A percentile compares a stretch with the other conserved stretches of the same genome.
Evolutionary conservation across 2,113 vertebrate species (phyloP).

Genomic region (Phasianus colchicus): DNA sequence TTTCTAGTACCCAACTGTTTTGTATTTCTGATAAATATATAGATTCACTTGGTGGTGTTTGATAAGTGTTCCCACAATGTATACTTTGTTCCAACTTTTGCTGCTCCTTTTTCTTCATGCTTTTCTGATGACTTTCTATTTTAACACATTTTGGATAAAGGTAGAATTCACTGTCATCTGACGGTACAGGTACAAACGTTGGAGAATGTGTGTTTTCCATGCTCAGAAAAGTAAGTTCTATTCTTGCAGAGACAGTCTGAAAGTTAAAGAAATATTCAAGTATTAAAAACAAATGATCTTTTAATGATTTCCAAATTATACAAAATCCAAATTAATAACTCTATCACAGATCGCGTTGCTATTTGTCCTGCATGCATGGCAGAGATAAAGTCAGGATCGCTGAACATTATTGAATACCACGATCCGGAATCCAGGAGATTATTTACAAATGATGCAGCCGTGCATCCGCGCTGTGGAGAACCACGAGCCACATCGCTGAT

Average conservation of each 20-base stretch:
- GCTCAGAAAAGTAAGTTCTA: background rate
- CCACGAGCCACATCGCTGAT: background rate
- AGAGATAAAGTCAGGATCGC: background rate
- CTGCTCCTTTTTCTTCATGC: background rate
- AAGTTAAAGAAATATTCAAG: conserved; percentile 24
- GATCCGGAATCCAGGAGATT: background rate
- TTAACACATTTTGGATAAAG: conserved; percentile 29
- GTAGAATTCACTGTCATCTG: background rate
- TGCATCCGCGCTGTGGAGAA: background rate
- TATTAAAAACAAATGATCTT: background rate
- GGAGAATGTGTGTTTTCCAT: conserved; percentile 30
- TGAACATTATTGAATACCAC: background rate
- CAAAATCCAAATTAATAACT: background rate
- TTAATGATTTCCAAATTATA: background rate
- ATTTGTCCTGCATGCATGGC: background rate
- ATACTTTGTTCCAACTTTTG: background rate
- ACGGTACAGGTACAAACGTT: background rate
- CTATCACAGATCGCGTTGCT: background rate
- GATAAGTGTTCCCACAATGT: background rate
- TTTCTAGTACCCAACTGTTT: background rate
- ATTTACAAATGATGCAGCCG: background rate
- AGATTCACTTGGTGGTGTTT: background rate
- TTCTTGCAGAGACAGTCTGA: background rate
- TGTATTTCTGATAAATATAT: conserved; percentile 4
- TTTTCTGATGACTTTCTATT: conserved; percentile 12